Conservation (phyloP, 2,888 invertebrate species). For the Acanthococcus lagerstroemiae region DNA sequence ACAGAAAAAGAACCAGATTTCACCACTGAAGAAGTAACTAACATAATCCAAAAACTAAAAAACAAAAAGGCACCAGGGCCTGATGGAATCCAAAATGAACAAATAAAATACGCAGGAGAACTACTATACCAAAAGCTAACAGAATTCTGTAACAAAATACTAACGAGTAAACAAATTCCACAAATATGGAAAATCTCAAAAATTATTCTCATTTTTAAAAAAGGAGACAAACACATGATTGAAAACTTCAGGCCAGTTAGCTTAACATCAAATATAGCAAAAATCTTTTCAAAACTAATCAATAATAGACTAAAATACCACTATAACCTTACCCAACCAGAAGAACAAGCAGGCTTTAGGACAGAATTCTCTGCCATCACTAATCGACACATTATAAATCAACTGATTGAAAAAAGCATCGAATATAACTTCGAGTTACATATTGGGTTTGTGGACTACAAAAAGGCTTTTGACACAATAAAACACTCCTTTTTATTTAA, state of each 20-base stretch:
- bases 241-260: conserved; percentile 16
- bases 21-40: too few relatives aligned
- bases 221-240: conserved; percentile 17
- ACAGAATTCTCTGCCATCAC: conserved; percentile 8
- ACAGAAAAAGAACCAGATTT: too few relatives aligned
- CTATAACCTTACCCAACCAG: not conserved
- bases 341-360: conserved; percentile 10
- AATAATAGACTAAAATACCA: conserved; percentile 11
- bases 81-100: too few relatives aligned
- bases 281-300: conserved; percentile 12
- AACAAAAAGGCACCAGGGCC: too few relatives aligned
- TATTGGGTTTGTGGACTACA: conserved; percentile 18
- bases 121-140: too few relatives aligned
- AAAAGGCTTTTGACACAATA: conserved; percentile 7
- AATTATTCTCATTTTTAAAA: conserved; percentile 19
- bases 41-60: too few relatives aligned
- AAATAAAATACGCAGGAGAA: too few relatives aligned
- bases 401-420: conserved; percentile 18
- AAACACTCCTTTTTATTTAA: not conserved
- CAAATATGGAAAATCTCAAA: conserved; percentile 13
- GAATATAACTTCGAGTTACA: conserved; percentile 13
- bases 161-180: conserved; percentile 3
- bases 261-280: conserved; percentile 7
- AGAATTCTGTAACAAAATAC: too few relatives aligned
- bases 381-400: conserved; percentile 6